Evolutionary conservation across 2,797 vertebrate genomes (phyloP).

Genomic region (Sebastes wilsoni): DNA sequence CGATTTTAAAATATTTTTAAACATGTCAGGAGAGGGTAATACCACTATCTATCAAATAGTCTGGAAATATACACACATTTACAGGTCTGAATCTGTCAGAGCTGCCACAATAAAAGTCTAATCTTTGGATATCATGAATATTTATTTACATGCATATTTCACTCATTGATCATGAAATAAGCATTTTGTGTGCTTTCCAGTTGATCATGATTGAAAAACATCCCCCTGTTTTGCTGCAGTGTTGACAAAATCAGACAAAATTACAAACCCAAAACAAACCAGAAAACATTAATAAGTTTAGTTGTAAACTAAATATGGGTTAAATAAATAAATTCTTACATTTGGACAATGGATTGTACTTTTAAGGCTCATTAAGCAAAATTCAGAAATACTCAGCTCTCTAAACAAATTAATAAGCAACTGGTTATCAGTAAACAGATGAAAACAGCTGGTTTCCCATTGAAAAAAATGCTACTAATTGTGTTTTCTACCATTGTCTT

Average conservation of each 20-base stretch:
- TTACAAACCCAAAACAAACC: not conserved
- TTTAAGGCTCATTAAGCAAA: slow-evolving; percentile 8
- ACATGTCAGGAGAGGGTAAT: no score
- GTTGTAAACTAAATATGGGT: no score
- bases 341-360: not conserved
- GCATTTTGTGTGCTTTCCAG: not conserved
- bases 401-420: not conserved
- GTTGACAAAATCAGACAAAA: not conserved
- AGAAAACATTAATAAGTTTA: not conserved
- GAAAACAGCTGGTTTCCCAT: not conserved
- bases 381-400: not conserved
- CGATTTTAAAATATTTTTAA: no score
- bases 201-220: not conserved
- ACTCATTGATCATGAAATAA: not conserved
- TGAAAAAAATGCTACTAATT: not conserved
- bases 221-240: not conserved
- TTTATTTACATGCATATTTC: not conserved
- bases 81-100: no score
- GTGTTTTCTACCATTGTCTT: not conserved
- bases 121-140: not conserved
- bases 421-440: not conserved
- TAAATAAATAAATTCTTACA: not conserved
- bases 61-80: no score
- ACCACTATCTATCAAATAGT: no score
- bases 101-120: no score